Percentiles rank a stretch among this genome's conserved stretches.
Conservation (phyloP, 2,113 vertebrate species). For the Crocuta crocuta region DNA sequence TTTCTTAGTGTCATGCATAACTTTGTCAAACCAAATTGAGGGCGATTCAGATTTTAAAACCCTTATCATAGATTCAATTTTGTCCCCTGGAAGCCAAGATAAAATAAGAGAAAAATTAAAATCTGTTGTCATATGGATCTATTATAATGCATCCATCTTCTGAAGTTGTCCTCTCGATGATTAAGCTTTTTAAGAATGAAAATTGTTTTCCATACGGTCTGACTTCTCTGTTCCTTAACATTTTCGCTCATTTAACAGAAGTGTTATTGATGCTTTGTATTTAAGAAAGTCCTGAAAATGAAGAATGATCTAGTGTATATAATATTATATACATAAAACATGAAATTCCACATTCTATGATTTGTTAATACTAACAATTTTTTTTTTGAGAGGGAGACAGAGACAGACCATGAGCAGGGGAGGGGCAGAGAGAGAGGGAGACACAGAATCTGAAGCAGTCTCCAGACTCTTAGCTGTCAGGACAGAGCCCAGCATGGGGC, state of each 20-base stretch:
- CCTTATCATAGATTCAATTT: not conserved
- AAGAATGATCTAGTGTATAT: not conserved
- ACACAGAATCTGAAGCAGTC: too few relatives aligned
- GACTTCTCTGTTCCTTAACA: not conserved
- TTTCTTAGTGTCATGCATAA: not conserved
- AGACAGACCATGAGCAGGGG: too few relatives aligned
- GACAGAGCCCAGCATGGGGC: too few relatives aligned
- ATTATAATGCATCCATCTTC: not conserved
- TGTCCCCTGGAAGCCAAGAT: not conserved
- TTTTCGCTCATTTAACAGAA: slow-evolving; percentile 3
- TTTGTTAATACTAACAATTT: not conserved
- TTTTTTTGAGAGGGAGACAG: too few relatives aligned
- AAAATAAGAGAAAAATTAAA: slow-evolving; percentile 33
- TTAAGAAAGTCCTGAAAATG: slow-evolving; percentile 13
- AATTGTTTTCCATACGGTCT: not conserved
- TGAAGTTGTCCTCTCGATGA: not conserved
- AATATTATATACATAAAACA: not conserved
- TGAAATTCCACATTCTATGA: not conserved
- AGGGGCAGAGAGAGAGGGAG: too few relatives aligned
- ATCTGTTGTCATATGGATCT: not conserved
- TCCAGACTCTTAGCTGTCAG: too few relatives aligned
- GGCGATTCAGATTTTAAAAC: not conserved
- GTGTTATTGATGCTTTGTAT: not conserved
- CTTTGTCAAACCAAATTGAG: not conserved
- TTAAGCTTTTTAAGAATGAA: not conserved